Evolutionary conservation across 1,140 invertebrate genomes (phyloP).

Genomic region (Sipha flava): DNA sequence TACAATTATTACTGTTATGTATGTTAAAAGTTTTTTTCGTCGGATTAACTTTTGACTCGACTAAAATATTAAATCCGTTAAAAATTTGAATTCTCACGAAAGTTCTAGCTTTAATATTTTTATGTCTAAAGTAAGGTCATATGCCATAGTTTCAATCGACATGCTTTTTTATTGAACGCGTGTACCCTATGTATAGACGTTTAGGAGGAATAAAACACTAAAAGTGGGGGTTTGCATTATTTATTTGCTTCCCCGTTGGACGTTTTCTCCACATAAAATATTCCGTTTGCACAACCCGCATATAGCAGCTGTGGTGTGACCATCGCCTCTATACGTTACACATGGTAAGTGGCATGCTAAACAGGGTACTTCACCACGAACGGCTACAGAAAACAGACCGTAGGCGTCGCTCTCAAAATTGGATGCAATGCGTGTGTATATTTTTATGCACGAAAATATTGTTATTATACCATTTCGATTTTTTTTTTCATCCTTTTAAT

Average conservation of each 20-base stretch:
- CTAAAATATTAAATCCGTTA: too few relatives aligned
- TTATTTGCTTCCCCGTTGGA: not conserved
- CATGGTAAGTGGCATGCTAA: slow-evolving; percentile 24
- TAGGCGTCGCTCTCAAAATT: slow-evolving; percentile 8
- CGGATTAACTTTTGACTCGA: too few relatives aligned
- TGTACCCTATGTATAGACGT: not conserved
- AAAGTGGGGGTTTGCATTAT: slow-evolving; percentile 17
- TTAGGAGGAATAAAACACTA: not conserved
- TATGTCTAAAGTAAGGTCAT: too few relatives aligned
- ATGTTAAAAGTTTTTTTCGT: too few relatives aligned
- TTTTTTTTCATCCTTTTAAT: not conserved
- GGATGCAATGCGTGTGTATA: slow-evolving; percentile 13
- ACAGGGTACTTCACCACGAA: slow-evolving; percentile 30
- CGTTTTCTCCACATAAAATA: slow-evolving; percentile 29
- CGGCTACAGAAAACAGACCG: not conserved
- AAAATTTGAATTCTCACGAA: too few relatives aligned
- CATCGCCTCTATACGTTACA: not conserved
- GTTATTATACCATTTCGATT: slow-evolving; percentile 10
- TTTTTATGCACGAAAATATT: slow-evolving; percentile 27
- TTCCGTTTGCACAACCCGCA: slow-evolving; percentile 9
- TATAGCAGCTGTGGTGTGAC: slow-evolving; percentile 5
- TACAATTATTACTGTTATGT: too few relatives aligned
- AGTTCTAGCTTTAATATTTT: too few relatives aligned
- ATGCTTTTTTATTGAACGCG: too few relatives aligned
- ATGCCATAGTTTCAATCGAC: too few relatives aligned